phyloP scores from a whole-genome alignment of 23 tunicate species.

The Ciona savignyi region DNA sequence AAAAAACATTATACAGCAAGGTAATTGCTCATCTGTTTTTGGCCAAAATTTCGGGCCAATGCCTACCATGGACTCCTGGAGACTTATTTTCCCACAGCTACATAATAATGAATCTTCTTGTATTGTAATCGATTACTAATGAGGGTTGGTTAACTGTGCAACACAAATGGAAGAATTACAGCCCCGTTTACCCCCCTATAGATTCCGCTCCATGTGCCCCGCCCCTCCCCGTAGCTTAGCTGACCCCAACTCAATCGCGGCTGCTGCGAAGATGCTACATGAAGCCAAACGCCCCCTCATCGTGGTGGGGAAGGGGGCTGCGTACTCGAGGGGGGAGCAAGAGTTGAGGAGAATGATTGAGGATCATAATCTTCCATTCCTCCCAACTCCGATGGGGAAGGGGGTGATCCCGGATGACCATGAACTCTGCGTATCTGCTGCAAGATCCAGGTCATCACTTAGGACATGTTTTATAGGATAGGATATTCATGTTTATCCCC shows the following conservation, averaged over 20 bases:
- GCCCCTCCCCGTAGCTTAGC: slow-evolving; percentile 43
- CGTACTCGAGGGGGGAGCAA: slow-evolving; percentile 42
- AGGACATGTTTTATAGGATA: too few species aligned
- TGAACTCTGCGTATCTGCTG: slow-evolving; percentile 78
- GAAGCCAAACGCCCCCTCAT: slow-evolving; percentile 73
- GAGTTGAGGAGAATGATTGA: slow-evolving; percentile 42
- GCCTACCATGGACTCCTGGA: too few species aligned
- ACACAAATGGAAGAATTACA: too few species aligned
- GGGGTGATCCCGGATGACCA: slow-evolving; percentile 82
- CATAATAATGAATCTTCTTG: too few species aligned
- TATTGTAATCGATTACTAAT: too few species aligned
- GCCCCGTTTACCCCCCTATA: too few species aligned
- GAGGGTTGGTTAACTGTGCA: too few species aligned
- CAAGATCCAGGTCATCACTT: slow-evolving; percentile 75
- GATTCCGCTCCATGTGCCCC: slow-evolving; percentile 31
- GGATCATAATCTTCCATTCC: slow-evolving; percentile 66
- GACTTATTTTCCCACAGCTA: too few species aligned
- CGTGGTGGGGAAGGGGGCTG: slow-evolving; percentile 82
- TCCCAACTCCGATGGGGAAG: slow-evolving; percentile 97
- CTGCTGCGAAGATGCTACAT: slow-evolving; percentile 35
- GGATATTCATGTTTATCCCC: too few species aligned
- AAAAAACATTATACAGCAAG: too few species aligned
- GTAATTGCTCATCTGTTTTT: too few species aligned
- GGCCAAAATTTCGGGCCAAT: too few species aligned
- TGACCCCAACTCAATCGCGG: slow-evolving; percentile 13